Base-by-base conservation (phyloP, 2,113 vertebrate species). In the Tangachromis dhanisi region DNA sequence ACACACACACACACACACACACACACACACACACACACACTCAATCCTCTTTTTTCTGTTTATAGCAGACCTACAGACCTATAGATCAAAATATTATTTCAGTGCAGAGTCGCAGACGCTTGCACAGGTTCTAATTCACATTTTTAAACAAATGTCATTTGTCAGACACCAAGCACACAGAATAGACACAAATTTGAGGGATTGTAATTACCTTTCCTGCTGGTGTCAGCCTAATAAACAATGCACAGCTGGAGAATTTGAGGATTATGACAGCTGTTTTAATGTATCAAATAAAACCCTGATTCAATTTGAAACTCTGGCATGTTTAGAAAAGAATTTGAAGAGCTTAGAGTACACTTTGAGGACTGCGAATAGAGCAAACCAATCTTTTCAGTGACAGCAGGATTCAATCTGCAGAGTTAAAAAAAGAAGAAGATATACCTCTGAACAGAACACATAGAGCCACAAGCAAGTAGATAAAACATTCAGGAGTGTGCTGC, bases 401-500 rank as follows among this genome's bases (percentile, higher is more conserved):
- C 42, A 10, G 87, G 76, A 88, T 86, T 82, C 89, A 92, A 93
- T 86, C 83, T 84, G 59, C 35, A 73, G 89, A 81, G 38, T 76
- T 83, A 21, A 76, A 76, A 47, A 84, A 19, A 33, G 26, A 57
- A 57, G 24, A 91, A 83, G 79, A 86, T 83, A 87, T 76, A 57
- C 59, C 87, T 81, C 17, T 17, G 59, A 59, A 80, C 86, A 76
- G 80, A 88, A 88, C 78, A 91, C 76, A 47, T 45, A 13, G 57
- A 88, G 90, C 81, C 84, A 83, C 49, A 42, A 81, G 80, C 71
- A 66, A 78, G 51, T 40, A 63, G 92, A 91, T 95, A 82, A 91
- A 90, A 92, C 90, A 88, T 91, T 91, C 85, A 89, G 83, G 68
- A 88, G 87, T 79, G 83, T 81, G 76, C 61, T 59, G 33, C 55